Conservation (phyloP, 1,140 invertebrate species). For the Ephestia elutella region DNA sequence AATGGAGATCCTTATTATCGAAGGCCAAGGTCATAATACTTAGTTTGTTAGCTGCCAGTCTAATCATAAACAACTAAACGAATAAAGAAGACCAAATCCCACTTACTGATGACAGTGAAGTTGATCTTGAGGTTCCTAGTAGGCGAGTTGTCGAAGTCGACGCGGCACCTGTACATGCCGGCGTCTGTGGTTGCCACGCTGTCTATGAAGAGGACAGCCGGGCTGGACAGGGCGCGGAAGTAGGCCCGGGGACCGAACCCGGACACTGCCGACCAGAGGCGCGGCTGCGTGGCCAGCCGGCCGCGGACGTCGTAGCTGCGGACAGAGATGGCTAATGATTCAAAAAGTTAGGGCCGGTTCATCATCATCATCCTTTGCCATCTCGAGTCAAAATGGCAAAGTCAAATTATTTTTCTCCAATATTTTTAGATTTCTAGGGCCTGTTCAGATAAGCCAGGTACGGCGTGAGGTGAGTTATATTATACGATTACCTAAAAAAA, state of each 20-base stretch:
- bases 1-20: too few species aligned
- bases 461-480: too few species aligned
- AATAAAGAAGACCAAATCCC: neutral
- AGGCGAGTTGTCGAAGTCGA: slow-evolving; percentile 91
- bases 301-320: slow-evolving; percentile 88
- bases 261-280: slow-evolving; percentile 85
- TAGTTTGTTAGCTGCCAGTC: too few species aligned
- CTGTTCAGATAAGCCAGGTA: too few species aligned
- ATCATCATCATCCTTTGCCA: too few species aligned
- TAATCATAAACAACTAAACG: too few species aligned
- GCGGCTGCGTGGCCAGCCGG: slow-evolving; percentile 80
- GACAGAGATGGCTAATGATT: slow-evolving; percentile 26
- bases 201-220: slow-evolving; percentile 83
- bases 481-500: too few species aligned
- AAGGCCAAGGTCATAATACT: too few species aligned
- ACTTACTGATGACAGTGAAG: slow-evolving; percentile 90
- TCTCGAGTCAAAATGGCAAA: too few species aligned
- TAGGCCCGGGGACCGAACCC: slow-evolving; percentile 85
- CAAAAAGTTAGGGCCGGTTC: too few species aligned
- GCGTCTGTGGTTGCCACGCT: slow-evolving; percentile 83
- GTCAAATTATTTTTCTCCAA: too few species aligned
- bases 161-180: slow-evolving; percentile 88
- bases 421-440: too few species aligned
- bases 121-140: slow-evolving; percentile 90
- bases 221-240: slow-evolving; percentile 81